Base-by-base conservation (phyloP, 1,140 invertebrate species). In the Nautilus pompilius region DNA sequence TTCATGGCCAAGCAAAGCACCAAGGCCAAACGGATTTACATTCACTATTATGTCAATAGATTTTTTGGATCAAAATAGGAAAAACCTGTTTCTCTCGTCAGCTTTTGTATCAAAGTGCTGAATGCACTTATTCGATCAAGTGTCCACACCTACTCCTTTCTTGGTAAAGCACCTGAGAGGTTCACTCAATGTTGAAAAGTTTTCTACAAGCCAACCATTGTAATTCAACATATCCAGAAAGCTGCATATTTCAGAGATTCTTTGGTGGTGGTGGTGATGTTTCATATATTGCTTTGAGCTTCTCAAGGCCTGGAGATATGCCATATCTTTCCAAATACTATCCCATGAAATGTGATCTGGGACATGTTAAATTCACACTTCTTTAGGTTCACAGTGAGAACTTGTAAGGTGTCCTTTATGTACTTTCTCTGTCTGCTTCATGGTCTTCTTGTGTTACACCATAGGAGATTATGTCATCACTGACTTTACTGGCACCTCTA, bases 11-110 rank as follows among this genome's bases (percentile, higher is more conserved):
- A 58, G 8, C 32, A 33, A 17, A 58, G 17, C 5, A 58, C 30
- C 17, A 15, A 58, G 34, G 17, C n/a, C n/a, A n/a, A n/a, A n/a
- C n/a, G n/a, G n/a, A n/a, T n/a, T n/a, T n/a, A n/a, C n/a, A n/a
- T n/a, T n/a, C 5, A 33, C 29, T 34, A 49, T 49, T 49, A 49
- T 8, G 6, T 49, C 46, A 20, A n/a, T 5, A 5, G n/a, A 6
- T n/a, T 5, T 34, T 15, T 34, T 58, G 56, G 56, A 22, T 58
- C 56, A 34, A 6, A 58, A 22, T 58, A 58, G n/a, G 32, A n/a
- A 3, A 34, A 36, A 4, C 34, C 56, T 10, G 20, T 24, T 20
- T 56, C 29, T 8, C 22, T 22, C 5, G 54, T 29, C 8, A 56
- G 54, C 15, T 10, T 26, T 56, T 56, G 6, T 26, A 29, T 56